Conservation (phyloP, 1,140 invertebrate species). For the Physella acuta region DNA sequence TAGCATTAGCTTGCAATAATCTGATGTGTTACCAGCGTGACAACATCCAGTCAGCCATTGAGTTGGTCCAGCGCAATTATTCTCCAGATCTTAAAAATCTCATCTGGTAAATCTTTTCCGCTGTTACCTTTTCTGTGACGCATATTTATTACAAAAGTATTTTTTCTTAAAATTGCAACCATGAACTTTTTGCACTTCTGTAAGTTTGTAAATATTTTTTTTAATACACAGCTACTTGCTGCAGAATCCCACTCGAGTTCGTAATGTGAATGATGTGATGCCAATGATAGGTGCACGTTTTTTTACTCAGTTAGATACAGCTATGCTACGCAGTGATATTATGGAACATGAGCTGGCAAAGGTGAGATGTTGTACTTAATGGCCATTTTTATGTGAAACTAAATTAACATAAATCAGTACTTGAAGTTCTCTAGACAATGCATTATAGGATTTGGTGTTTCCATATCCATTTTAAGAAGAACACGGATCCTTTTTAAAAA, state of each 20-base stretch:
- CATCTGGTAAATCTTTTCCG: constrained; percentile 71
- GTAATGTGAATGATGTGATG: constrained; percentile 94
- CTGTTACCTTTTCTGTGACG: neutral
- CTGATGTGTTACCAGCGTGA: constrained; percentile 82
- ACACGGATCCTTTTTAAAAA: too few species aligned
- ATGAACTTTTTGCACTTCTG: too few species aligned
- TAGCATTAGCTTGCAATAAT: constrained; percentile 88
- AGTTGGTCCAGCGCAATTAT: constrained; percentile 85
- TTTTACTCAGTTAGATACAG: constrained; percentile 90
- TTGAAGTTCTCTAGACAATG: too few species aligned
- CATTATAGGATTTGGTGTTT: too few species aligned
- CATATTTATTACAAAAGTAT: too few species aligned
- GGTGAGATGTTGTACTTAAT: constrained; percentile 42
- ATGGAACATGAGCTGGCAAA: constrained; percentile 87
- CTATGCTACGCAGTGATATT: constrained; percentile 82
- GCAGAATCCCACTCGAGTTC: constrained; percentile 68
- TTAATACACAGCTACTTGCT: constrained; percentile 69
- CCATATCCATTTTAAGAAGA: too few species aligned
- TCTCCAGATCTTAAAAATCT: constrained; percentile 89
- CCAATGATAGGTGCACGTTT: constrained; percentile 98
- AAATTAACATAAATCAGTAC: too few species aligned
- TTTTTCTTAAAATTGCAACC: too few species aligned
- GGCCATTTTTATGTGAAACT: too few species aligned
- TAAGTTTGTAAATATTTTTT: too few species aligned
- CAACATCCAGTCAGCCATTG: constrained; percentile 78